Percentiles rank a stretch among this genome's conserved stretches.
phyloP scores from a whole-genome alignment of 2,888 invertebrate genomes.

The Phorcus lineatus region DNA sequence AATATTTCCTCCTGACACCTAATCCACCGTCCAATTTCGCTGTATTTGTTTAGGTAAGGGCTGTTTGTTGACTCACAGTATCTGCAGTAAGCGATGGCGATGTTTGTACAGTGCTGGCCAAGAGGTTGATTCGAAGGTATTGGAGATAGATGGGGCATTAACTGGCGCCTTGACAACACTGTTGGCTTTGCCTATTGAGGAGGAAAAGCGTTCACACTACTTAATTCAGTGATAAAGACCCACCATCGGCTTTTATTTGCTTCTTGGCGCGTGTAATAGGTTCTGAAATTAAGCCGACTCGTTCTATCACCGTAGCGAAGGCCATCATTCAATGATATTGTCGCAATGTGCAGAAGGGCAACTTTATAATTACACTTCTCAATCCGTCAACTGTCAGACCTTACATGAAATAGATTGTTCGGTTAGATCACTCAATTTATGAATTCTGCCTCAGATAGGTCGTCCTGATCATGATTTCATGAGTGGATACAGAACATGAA shows the following conservation, averaged over 20 bases:
- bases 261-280: not conserved
- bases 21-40: constrained; percentile 9
- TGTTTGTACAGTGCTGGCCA: not conserved
- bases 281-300: not conserved
- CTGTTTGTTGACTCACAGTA: not conserved
- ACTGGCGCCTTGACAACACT: not conserved
- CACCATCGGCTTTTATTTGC: constrained; percentile 10
- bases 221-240: not conserved
- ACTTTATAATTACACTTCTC: too few relatives aligned
- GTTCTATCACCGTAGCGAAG: too few relatives aligned
- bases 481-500: too few relatives aligned
- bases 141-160: not conserved
- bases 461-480: too few relatives aligned
- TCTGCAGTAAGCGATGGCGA: constrained; percentile 8
- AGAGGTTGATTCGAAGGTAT: not conserved
- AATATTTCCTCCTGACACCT: constrained; percentile 5
- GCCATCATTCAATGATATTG: too few relatives aligned
- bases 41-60: constrained; percentile 7
- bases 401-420: too few relatives aligned
- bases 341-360: too few relatives aligned
- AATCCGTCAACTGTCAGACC: too few relatives aligned
- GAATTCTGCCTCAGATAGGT: too few relatives aligned
- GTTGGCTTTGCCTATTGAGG: constrained; percentile 16
- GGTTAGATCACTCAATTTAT: too few relatives aligned
- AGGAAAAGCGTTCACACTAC: not conserved